Percentiles rank a stretch among this genome's conserved stretches.
These are phyloP conservation scores for Pachypanchax playfairii DNA, from an alignment of 2,113 vertebrate genomes.

Conservation along the genomic window DNA sequence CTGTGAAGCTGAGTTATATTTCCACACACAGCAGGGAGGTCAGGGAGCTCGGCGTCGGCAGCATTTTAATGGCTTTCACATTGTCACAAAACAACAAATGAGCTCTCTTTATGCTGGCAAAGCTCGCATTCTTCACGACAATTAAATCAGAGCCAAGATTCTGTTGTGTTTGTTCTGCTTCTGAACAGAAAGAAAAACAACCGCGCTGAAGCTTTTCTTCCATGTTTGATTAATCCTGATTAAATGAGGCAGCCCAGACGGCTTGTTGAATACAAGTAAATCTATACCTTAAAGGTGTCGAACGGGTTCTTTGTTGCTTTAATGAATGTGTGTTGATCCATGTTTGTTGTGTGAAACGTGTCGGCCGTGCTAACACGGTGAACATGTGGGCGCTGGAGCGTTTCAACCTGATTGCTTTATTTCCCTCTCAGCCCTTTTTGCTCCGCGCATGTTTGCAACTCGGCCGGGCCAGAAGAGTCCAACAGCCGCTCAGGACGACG, in stretches of 20 bases:
- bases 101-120: constrained; percentile 10
- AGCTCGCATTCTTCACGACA: constrained; percentile 20
- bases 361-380: constrained; percentile 14
- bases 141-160: constrained; percentile 18
- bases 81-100: constrained; percentile 43
- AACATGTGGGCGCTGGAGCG: neutral
- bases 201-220: neutral
- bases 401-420: neutral
- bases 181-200: constrained; percentile 21
- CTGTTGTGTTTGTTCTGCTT: constrained; percentile 19
- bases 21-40: constrained; percentile 44
- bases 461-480: constrained; percentile 94
- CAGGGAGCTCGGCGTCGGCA: constrained; percentile 18
- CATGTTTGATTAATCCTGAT: constrained; percentile 25
- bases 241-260: constrained; percentile 11
- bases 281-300: neutral
- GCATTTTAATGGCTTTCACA: constrained; percentile 45
- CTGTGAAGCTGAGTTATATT: constrained; percentile 38
- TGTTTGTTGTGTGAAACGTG: constrained; percentile 8
- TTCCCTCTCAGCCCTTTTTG: constrained; percentile 85
- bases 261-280: constrained; percentile 31
- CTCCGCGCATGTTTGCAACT: constrained; percentile 87
- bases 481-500: constrained; percentile 84
- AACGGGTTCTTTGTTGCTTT: neutral
- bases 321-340: constrained; percentile 12